phyloP scores from a whole-genome alignment of 2,797 vertebrate species.

The Enoplosus armatus region DNA sequence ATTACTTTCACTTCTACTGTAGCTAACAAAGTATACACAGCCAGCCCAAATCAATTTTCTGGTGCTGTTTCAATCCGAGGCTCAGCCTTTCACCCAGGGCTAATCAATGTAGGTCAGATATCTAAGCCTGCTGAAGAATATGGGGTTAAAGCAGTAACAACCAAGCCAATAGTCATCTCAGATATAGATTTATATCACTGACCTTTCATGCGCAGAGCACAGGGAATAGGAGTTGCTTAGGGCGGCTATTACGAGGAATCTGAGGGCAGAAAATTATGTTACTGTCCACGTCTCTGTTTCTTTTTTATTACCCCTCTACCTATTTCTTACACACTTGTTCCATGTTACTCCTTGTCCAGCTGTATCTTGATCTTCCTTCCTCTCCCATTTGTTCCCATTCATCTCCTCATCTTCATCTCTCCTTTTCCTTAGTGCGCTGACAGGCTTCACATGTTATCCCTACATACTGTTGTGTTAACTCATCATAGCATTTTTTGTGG shows the following conservation, averaged over 20 bases:
- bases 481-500: not conserved
- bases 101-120: constrained; percentile 65
- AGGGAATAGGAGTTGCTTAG: constrained; percentile 59
- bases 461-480: not conserved
- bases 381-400: constrained; percentile 1
- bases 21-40: constrained; percentile 19
- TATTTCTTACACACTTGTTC: constrained; percentile 21
- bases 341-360: not conserved
- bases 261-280: constrained; percentile 57
- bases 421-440: not conserved
- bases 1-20: constrained; percentile 23
- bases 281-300: constrained; percentile 45
- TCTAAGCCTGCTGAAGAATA: constrained; percentile 46
- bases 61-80: constrained; percentile 41
- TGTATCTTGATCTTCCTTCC: not conserved
- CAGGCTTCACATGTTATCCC: not conserved
- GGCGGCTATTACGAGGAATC: constrained; percentile 39
- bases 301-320: constrained; percentile 41
- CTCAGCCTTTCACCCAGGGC: constrained; percentile 54
- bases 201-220: constrained; percentile 64
- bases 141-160: constrained; percentile 58
- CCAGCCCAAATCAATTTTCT: constrained; percentile 46
- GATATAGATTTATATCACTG: constrained; percentile 73
- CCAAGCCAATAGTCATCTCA: constrained; percentile 61
- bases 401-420: not conserved